Conservation (phyloP, 2,797 vertebrate genomes). For the Pteronotus mesoamericanus region DNA sequence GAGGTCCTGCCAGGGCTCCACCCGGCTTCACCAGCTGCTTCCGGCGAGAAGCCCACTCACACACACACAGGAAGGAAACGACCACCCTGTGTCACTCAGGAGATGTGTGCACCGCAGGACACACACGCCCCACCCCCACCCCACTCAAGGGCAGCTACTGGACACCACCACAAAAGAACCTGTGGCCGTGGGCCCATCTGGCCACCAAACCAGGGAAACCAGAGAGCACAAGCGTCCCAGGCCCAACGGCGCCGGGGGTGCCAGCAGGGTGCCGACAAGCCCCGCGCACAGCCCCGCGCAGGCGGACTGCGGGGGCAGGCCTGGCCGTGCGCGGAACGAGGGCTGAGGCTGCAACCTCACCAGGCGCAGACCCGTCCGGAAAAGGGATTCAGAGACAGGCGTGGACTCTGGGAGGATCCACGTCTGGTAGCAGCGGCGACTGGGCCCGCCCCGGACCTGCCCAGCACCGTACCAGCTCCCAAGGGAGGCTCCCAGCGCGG, state of each 20-base stretch:
- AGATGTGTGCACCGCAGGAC: neutral
- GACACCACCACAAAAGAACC: neutral
- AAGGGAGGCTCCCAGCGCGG: neutral
- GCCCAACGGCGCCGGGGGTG: neutral
- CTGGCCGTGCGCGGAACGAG: neutral
- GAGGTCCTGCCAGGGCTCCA: neutral
- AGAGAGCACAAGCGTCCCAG: neutral
- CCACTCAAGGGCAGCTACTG: neutral
- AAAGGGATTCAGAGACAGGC: neutral
- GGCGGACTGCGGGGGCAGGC: neutral
- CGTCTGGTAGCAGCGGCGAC: too few relatives aligned
- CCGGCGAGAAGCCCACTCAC: neutral
- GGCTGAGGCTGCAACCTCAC: neutral
- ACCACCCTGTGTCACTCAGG: neutral
- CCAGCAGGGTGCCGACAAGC: neutral
- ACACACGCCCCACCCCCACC: neutral
- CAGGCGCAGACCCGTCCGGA: neutral
- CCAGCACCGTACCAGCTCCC: neutral
- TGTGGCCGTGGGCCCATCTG: accelerated
- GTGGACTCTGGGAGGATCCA: too few relatives aligned
- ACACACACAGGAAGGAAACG: neutral
- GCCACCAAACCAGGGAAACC: too few relatives aligned
- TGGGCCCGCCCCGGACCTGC: neutral
- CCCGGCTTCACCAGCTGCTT: neutral
- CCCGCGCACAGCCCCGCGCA: neutral